Base-by-base conservation (phyloP, 2,113 vertebrate species). In the Pseudopodoces humilis region DNA sequence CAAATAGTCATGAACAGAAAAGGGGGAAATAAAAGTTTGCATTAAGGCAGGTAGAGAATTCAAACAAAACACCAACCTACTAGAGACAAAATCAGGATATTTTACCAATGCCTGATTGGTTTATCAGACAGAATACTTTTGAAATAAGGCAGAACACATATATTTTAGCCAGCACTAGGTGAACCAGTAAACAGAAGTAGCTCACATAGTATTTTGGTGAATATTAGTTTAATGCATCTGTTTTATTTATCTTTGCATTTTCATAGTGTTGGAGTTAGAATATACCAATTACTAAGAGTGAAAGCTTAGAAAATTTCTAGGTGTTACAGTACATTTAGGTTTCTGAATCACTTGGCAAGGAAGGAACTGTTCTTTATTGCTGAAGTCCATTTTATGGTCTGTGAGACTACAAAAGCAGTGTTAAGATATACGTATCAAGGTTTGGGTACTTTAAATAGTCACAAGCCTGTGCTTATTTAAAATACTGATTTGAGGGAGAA, bases 1-100 rank as follows among this genome's bases (percentile, higher is more conserved):
- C 27, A 49, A 71, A 18, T n/a, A 49, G 24, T 20, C 17, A 41
- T 56, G 19, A 47, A 8, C 6, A 4, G 35, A 25, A 25, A 9
- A 1, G 10, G 7, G 14, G 9, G 1, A 0, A 0, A 3, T 43
- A 5, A 11, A 43, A 18, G 23, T 22, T 25, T 85, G 31, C 22
- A 8, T 55, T 76, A 65, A 76, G 15, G 12, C 10, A 22, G 12
- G 21, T 85, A n/a, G 30, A 69, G 56, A 72, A 76, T n/a, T 55
- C 35, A 49, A 33, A 20, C 6, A 78, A 67, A 58, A 15, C 13
- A 15, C 7, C 23, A 72, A 6, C 2, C 9, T 79, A 6, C 19
- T 49, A 52, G 56, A 72, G 30, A 78, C 44, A 72, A 84, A 71
- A 70, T 70, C 3, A 31, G 21, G 13, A 6, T 72, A 12, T 83